Percentiles rank a stretch among this genome's conserved stretches.
phyloP scores from a whole-genome alignment of 2,888 invertebrate species.

The Yponomeuta sedellus region DNA sequence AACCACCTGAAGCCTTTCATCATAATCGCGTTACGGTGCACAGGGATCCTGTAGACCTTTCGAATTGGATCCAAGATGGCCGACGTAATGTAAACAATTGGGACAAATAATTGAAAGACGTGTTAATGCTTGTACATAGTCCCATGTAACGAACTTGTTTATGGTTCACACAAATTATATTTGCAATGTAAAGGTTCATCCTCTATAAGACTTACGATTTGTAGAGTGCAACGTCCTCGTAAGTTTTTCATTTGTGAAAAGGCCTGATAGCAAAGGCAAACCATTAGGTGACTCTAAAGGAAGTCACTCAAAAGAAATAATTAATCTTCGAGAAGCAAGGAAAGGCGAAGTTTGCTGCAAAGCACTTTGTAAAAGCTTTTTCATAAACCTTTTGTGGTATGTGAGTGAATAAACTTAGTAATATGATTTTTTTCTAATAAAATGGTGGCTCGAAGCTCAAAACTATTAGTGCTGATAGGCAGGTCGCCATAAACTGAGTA shows the following conservation, averaged over 20 bases:
- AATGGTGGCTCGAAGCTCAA: neutral
- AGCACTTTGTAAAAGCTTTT: neutral
- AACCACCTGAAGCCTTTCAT: slow-evolving; percentile 32
- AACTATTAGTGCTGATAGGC: neutral
- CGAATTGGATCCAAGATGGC: slow-evolving; percentile 27
- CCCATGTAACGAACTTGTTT: too few species aligned
- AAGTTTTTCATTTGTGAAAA: too few species aligned
- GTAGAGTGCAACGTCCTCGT: too few species aligned
- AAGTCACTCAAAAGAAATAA: neutral
- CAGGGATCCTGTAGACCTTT: slow-evolving; percentile 25
- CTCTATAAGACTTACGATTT: too few species aligned
- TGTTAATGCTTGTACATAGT: too few species aligned
- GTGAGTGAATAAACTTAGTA: neutral
- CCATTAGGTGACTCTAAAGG: neutral
- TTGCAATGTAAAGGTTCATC: too few species aligned
- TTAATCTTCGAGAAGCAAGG: slow-evolving; percentile 5
- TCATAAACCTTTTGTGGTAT: neutral
- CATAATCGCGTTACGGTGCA: slow-evolving; percentile 32
- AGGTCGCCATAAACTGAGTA: neutral
- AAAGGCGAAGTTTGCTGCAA: neutral
- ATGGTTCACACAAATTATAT: too few species aligned
- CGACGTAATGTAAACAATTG: too few species aligned
- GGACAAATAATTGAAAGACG: too few species aligned
- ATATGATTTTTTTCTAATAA: neutral
- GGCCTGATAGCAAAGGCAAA: neutral